Percentiles rank a stretch among this genome's conserved stretches.
phyloP scores from a whole-genome alignment of 2,797 vertebrate species.

The Synanceia verrucosa region DNA sequence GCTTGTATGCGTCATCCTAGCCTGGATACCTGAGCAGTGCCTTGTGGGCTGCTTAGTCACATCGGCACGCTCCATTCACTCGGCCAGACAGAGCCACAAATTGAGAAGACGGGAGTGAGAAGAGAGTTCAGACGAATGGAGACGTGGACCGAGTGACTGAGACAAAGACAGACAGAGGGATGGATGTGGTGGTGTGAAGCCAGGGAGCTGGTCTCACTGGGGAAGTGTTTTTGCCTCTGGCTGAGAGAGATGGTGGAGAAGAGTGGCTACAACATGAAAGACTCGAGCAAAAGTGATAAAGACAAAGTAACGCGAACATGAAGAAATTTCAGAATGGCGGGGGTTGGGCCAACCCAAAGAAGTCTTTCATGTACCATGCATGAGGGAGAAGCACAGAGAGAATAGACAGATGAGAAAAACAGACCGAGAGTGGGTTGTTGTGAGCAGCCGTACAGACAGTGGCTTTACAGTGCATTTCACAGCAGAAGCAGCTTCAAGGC shows the following conservation, averaged over 20 bases:
- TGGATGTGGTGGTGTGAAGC: slow-evolving; percentile 29
- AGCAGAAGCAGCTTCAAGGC: slow-evolving; percentile 58
- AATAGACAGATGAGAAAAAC: slow-evolving; percentile 68
- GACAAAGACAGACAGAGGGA: slow-evolving; percentile 69
- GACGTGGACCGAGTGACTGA: slow-evolving; percentile 33
- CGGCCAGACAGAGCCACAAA: slow-evolving; percentile 78
- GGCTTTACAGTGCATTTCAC: slow-evolving; percentile 50
- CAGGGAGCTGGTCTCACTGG: slow-evolving; percentile 57
- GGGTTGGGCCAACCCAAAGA: slow-evolving; percentile 32
- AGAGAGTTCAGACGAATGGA: slow-evolving; percentile 23
- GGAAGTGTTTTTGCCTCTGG: slow-evolving; percentile 70
- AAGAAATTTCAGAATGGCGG: slow-evolving; percentile 53
- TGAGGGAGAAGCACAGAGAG: slow-evolving; percentile 58
- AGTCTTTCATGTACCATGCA: slow-evolving; percentile 70
- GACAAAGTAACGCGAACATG: slow-evolving; percentile 53
- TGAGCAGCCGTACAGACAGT: slow-evolving; percentile 46
- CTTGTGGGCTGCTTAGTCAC: slow-evolving; percentile 72
- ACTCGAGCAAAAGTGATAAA: slow-evolving; percentile 60
- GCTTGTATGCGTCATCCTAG: slow-evolving; percentile 75
- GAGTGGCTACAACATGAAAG: slow-evolving; percentile 79
- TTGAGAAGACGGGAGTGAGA: slow-evolving; percentile 68
- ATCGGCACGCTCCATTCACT: slow-evolving; percentile 60
- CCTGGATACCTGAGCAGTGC: slow-evolving; percentile 78
- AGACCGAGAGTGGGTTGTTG: slow-evolving; percentile 54
- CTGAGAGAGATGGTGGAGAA: slow-evolving; percentile 71